phyloP scores from a whole-genome alignment of 2,888 invertebrate species.

The Erebia epiphron region DNA sequence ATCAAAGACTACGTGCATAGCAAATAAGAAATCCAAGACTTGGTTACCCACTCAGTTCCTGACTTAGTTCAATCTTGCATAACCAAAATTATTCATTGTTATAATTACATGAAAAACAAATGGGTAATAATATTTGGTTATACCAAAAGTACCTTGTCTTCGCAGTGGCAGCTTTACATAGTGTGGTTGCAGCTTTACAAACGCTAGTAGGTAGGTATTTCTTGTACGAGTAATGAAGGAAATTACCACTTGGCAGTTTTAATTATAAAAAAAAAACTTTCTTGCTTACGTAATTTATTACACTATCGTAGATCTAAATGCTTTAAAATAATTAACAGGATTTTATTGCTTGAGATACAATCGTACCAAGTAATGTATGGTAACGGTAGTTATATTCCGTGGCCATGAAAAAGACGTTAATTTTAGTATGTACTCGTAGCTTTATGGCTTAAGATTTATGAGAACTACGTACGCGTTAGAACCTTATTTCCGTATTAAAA shows the following conservation, averaged over 20 bases:
- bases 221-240: neutral
- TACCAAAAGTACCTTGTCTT: too few relatives aligned
- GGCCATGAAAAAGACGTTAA: constrained; percentile 43
- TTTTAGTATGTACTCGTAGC: constrained; percentile 58
- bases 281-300: neutral
- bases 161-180: too few relatives aligned
- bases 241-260: neutral
- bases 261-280: neutral
- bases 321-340: neutral
- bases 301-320: neutral
- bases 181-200: too few relatives aligned
- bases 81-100: too few relatives aligned
- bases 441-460: constrained; percentile 41
- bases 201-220: too few relatives aligned
- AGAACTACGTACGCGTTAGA: constrained; percentile 27
- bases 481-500: constrained; percentile 11
- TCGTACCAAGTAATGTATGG: constrained; percentile 1
- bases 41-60: too few relatives aligned
- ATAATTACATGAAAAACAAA: too few relatives aligned
- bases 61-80: too few relatives aligned
- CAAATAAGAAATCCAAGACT: too few relatives aligned
- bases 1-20: too few relatives aligned
- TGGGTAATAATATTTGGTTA: too few relatives aligned
- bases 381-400: neutral
- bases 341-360: constrained; percentile 1